A percentile compares a stretch with the other conserved stretches of the same genome.
phyloP scores from a whole-genome alignment of 1,140 invertebrate species.

The Phocides pigmalion region DNA sequence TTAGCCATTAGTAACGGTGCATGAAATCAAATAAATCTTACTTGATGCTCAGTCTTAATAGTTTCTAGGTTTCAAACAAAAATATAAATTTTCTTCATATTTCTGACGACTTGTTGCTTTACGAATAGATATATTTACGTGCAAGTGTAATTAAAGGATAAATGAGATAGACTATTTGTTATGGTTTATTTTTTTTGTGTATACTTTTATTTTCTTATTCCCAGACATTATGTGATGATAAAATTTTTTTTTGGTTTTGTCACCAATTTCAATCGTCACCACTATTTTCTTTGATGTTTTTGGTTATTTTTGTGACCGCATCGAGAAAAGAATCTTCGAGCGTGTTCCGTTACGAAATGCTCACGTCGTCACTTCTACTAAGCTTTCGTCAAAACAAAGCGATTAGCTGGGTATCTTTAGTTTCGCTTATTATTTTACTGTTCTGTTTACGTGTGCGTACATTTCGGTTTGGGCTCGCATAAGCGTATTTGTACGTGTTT shows the following conservation, averaged over 20 bases:
- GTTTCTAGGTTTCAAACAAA: conserved; percentile 1
- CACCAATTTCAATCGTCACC: too few relatives aligned
- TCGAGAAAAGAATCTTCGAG: neutral
- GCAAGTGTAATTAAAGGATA: too few relatives aligned
- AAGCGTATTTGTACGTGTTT: conserved; percentile 20
- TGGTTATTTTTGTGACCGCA: neutral
- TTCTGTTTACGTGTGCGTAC: conserved; percentile 24
- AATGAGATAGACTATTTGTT: too few relatives aligned
- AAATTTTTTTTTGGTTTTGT: too few relatives aligned
- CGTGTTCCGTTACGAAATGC: neutral
- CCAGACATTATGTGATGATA: too few relatives aligned
- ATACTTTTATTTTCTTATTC: too few relatives aligned
- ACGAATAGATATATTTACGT: too few relatives aligned
- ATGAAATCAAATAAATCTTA: conserved; percentile 35
- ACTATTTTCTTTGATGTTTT: neutral
- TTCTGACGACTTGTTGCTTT: neutral
- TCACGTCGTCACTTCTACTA: neutral
- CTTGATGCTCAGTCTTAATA: conserved; percentile 7
- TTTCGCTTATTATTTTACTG: conserved; percentile 23
- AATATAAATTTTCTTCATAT: neutral
- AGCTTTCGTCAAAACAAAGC: conserved; percentile 26
- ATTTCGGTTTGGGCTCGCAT: conserved; percentile 10
- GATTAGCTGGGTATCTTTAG: conserved; percentile 23
- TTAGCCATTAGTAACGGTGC: conserved; percentile 39
- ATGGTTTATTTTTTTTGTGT: too few relatives aligned